Base-by-base conservation (phyloP, 2,113 vertebrate genomes). In the Dissostichus mawsoni region DNA sequence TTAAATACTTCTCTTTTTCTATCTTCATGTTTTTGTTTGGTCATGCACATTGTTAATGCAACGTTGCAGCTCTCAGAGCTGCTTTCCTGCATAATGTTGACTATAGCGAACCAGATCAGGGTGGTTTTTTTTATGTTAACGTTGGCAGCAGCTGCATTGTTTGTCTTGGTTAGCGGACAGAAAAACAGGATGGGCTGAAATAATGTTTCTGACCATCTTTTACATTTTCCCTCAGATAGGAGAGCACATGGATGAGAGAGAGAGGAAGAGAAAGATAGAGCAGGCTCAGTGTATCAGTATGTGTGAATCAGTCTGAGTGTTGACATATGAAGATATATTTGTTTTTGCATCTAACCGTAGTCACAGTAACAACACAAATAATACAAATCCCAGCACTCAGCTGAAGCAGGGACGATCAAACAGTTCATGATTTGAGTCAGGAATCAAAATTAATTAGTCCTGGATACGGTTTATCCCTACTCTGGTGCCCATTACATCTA, bases 161-260 rank as follows among this genome's bases (percentile, higher is more conserved):
- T 84, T 76, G 53, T 79, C 78, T 79, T 81, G 41, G 78, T 84
- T 58, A 77, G 59, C 11, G 44, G 59, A 86, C 76, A 64, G 61
- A 82, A 87, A 84, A 87, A 89, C 81, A 87, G 73, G 76, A 89
- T 82, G 69, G 61, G 62, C 67, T 71, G 62, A 76, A 72, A 69
- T 75, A 67, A 77, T 84, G 53, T 84, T 87, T 76, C 55, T 71
- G 47, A 76, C 56, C 23, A 36, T 41, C 1, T 33, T 76, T 81
- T 83, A 72, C 3, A 50, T 81, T 77, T 67, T 74, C 52, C 11
- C 5, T 58, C 53, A 4, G 41, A 29, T 75, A 63, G 36, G 16
- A 50, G n/a, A n/a, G 64, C 55, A 69, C 64, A 33, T 25, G 29
- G 61, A 4, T 33, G 45, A 61, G 62, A 59, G 7, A 17, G 51